These are phyloP conservation scores for Gopherus evgoodei DNA, from an alignment of 2,113 vertebrate species.

Conservation along the genomic window DNA sequence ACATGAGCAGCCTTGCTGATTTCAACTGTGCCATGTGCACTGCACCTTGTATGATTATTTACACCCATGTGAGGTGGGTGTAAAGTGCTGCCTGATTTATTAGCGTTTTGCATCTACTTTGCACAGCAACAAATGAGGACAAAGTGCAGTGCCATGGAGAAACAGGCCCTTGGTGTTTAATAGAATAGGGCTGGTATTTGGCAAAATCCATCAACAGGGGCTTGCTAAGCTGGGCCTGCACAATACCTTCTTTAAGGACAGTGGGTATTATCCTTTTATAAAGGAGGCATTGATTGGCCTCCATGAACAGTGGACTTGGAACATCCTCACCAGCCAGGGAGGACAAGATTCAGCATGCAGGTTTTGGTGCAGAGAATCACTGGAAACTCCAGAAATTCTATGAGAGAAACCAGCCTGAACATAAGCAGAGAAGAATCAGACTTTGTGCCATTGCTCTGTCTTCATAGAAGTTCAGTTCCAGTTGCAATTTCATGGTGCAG, in stretches of 20 bases:
- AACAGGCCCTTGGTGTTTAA: not conserved
- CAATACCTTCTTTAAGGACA: not conserved
- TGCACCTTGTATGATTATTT: not conserved
- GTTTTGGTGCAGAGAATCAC: not conserved
- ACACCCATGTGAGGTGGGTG: not conserved
- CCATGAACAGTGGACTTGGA: not conserved
- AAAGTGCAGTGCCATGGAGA: not conserved
- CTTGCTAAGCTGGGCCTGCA: not conserved
- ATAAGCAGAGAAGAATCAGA: not conserved
- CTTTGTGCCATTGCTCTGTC: not conserved
- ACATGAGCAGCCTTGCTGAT: not conserved
- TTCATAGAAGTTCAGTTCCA: not conserved
- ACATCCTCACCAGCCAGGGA: not conserved
- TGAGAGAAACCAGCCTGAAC: not conserved
- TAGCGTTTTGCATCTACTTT: not conserved
- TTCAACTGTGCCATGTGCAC: not conserved
- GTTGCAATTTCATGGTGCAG: too few relatives aligned
- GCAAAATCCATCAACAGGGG: not conserved
- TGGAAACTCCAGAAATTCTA: not conserved
- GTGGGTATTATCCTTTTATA: not conserved
- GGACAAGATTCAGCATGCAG: not conserved
- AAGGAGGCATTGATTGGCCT: not conserved
- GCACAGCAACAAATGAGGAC: not conserved
- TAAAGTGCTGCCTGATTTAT: not conserved
- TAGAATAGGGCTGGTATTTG: not conserved